Evolutionary conservation across 2,113 vertebrate species (phyloP), one percentile per base, ranked within the genome.

Genomic region (Pyxicephalus adspersus): DNA sequence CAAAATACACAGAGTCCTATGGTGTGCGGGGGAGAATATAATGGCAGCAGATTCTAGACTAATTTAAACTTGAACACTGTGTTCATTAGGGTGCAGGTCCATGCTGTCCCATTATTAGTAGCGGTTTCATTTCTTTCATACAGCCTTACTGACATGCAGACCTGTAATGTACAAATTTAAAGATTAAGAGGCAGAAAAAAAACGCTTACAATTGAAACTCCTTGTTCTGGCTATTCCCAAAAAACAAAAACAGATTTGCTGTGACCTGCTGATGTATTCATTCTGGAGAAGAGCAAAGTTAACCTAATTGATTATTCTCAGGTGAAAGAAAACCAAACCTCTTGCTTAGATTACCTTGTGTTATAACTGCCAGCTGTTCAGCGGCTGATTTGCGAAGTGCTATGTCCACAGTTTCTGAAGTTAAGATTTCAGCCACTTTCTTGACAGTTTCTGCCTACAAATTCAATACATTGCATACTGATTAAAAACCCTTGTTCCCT

Each of bases 301-400:
- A 74, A 74, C 60, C 71, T 60, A 57, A 22, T 28, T 58, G 45
- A 64, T 64, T 31, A 64, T 76, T 61, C 57, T 54, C 61, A 13
- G 61, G 61, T 77, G 61, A 52, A 61, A 66, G 29, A 66, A 64
- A 34, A 57, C 23, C 26, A 55, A 66, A 57, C 45, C n/a, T 57
- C 26, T 77, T 51, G 34, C 74, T 63, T 70, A 77, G 18, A 84
- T 91, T 88, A 98, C 98, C 96, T 93, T 98, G 96, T 77, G 97
- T 88, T 85, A 98, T 94, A 38, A 99, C 91, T 66, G 89, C 91
- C 51, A 99, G 90, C 86, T 99, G 98, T 52, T 98, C 97, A 0
- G 94, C 96, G 2, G 97, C 96, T 20, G 97, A 98, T 85, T 91
- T 95, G 19, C 91, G 91, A 83, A 99, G 86, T 81, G 89, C 86